Conservation (phyloP, 2,113 vertebrate genomes). For the Aspidoscelis tigris region DNA sequence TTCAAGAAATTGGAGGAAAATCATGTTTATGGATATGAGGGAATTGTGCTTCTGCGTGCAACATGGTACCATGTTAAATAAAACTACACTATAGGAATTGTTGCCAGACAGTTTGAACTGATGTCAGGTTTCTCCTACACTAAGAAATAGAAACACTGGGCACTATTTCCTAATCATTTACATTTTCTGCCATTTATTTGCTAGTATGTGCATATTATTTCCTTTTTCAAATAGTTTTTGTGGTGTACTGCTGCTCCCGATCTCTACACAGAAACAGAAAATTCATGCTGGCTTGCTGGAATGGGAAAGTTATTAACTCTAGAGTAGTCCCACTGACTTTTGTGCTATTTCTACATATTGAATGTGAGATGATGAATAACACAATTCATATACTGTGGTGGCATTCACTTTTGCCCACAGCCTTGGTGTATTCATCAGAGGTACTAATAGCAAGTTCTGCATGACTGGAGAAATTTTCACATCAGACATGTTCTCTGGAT, state of each 20-base stretch:
- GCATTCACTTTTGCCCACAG: no score
- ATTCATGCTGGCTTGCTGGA: constrained; percentile 22
- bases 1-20: no score
- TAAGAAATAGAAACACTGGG: not conserved
- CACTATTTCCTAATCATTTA: not conserved
- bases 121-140: not conserved
- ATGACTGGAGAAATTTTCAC: not conserved
- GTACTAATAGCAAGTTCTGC: not conserved
- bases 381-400: not conserved
- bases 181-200: not conserved
- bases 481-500: not conserved
- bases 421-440: not conserved
- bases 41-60: no score
- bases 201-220: not conserved
- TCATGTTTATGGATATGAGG: no score
- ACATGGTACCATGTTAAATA: no score
- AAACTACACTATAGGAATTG: not conserved
- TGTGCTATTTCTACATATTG: not conserved
- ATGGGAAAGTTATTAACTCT: not conserved
- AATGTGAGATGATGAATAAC: constrained; percentile 9
- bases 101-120: not conserved
- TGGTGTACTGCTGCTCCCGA: no score
- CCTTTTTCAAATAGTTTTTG: not conserved
- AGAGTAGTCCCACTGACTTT: not conserved
- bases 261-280: no score